Evolutionary conservation across 64 coral and sea anemone species (phyloP), one percentile per base, ranked within the genome.

Genomic region (Pocillopora verrucosa): DNA sequence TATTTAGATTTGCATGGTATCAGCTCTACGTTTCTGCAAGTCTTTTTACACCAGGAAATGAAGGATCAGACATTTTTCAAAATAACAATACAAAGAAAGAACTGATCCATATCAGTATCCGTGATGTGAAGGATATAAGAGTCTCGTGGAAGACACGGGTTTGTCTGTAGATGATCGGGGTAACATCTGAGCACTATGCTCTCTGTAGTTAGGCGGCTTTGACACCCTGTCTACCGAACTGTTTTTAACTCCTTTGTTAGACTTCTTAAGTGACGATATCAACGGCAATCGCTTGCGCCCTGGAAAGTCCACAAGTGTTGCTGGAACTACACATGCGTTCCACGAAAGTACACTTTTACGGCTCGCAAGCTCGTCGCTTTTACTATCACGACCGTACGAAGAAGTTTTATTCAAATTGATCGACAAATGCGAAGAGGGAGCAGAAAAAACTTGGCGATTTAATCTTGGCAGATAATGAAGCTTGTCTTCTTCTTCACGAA

Each of bases 301-400:
- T 26, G 64, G 82, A 30, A n/a, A 72, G 19, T 85, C 38, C 36
- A 85, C 64, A n/a, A 72, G 37, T n/a, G n/a, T 84, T n/a, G 62
- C 63, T 34, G 82, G 82, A 85, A 85, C 45, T 58, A 85, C 82
- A 24, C 38, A 85, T 65, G 64, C 35, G 37, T 36, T 72, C 82
- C 82, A 85, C 64, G 82, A 63, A 45, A 73, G 64, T 11, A 56
- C 9, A n/a, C 81, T 85, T 68, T 65, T 56, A 26, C 14, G 38
- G 24, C 22, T 41, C 36, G 62, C 13, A 14, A 19, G 7, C 16
- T 26, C 14, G 19, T 72, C 57, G 58, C 36, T n/a, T 17, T 1
- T 20, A 26, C 56, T 36, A 57, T 15, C 64, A 24, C 16, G 16
- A 9, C 37, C 37, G 51, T n/a, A 58, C 16, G 11, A 56, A 68